Conservation (phyloP, 1,140 invertebrate genomes). For the Lucilia cuprina region DNA sequence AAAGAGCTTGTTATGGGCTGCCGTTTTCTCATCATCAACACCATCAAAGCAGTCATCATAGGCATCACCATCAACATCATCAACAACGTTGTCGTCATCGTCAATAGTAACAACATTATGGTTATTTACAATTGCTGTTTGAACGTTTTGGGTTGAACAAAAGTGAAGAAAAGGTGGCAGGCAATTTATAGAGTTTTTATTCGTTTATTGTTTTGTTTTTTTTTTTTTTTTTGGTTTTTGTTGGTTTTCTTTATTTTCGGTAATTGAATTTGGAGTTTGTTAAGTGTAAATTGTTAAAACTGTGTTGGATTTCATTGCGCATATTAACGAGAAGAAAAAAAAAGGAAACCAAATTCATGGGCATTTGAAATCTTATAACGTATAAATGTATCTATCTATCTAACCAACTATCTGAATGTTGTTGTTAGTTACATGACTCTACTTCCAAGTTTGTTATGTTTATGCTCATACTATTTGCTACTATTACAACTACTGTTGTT, state of each 20-base stretch:
- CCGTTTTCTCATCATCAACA: slow-evolving; percentile 30
- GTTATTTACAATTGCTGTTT: slow-evolving; percentile 18
- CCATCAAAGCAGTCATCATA: no score
- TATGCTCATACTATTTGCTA: background rate
- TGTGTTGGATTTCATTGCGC: background rate
- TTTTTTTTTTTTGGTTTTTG: background rate
- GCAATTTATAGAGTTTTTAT: background rate
- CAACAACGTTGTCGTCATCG: background rate
- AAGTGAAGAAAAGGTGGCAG: background rate
- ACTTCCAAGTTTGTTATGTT: slow-evolving; percentile 4
- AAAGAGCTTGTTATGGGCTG: slow-evolving; percentile 24
- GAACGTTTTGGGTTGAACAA: background rate
- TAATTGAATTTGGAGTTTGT: slow-evolving; percentile 29
- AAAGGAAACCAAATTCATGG: background rate
- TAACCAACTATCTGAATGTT: background rate
- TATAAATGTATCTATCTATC: background rate
- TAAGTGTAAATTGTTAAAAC: slow-evolving; percentile 29
- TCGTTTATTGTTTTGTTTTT: background rate
- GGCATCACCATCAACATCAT: background rate
- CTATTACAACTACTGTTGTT: no score
- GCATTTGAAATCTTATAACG: background rate
- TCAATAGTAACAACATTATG: background rate
- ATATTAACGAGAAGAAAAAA: background rate
- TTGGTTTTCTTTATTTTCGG: slow-evolving; percentile 18
- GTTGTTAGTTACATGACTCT: slow-evolving; percentile 2